Percentiles rank a stretch among this genome's conserved stretches.
These are phyloP conservation scores for Calliphora vicina DNA, from an alignment of 1,140 invertebrate species.

Conservation along the genomic window DNA sequence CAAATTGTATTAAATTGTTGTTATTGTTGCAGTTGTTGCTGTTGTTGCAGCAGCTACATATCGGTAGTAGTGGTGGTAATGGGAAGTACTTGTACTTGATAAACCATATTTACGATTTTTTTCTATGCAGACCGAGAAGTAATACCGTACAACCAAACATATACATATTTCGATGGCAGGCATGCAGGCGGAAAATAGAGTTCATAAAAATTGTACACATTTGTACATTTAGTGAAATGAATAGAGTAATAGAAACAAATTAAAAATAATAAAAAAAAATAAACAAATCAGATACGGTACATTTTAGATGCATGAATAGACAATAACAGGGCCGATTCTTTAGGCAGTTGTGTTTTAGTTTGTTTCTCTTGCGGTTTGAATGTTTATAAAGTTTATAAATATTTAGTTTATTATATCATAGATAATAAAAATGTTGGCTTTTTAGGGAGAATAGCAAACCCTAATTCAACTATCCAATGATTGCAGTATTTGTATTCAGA, in stretches of 20 bases:
- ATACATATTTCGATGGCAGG: neutral
- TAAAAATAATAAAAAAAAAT: neutral
- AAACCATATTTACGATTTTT: neutral
- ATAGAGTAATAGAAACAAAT: neutral
- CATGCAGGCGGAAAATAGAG: neutral
- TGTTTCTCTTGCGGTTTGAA: neutral
- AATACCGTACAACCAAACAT: too few relatives aligned
- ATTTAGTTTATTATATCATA: too few relatives aligned
- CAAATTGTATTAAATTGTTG: slow-evolving; percentile 19
- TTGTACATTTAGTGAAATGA: neutral
- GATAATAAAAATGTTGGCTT: too few relatives aligned
- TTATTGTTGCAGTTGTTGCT: neutral
- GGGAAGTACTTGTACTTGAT: neutral
- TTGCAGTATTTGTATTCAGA: too few relatives aligned
- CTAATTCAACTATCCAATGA: too few relatives aligned
- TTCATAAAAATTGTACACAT: neutral
- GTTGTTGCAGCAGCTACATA: neutral
- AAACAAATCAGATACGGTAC: neutral
- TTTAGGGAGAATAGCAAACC: too few relatives aligned
- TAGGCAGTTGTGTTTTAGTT: neutral
- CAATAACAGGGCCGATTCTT: neutral
- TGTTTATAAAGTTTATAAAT: too few relatives aligned
- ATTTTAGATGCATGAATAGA: neutral
- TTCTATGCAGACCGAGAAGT: neutral
- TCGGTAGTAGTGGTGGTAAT: neutral